These are phyloP conservation scores for Fissipunctia ypsillon DNA, from an alignment of 2,888 invertebrate genomes.

Conservation along the genomic window DNA sequence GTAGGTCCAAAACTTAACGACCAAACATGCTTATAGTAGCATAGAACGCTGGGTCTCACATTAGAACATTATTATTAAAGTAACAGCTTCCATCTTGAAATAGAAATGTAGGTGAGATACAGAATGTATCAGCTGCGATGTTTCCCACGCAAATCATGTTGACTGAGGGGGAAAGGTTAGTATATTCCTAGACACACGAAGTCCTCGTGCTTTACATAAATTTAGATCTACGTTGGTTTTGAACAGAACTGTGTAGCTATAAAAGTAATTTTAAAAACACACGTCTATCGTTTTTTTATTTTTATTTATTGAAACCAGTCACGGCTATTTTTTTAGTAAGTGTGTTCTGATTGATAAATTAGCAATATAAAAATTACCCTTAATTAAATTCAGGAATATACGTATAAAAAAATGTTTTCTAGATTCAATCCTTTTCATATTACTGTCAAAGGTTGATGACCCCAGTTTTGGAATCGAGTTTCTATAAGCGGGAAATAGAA, in stretches of 20 bases:
- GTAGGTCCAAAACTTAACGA: not conserved
- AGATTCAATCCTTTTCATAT: not conserved
- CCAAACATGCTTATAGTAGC: not conserved
- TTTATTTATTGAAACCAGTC: not conserved
- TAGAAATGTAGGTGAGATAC: conserved; percentile 43
- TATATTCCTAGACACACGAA: conserved; percentile 39
- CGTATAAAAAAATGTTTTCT: not conserved
- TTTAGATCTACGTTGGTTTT: conserved; percentile 5
- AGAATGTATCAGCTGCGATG: conserved; percentile 44
- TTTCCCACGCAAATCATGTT: conserved; percentile 61
- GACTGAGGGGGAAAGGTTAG: conserved; percentile 45
- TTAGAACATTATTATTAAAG: conserved; percentile 26
- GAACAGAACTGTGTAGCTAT: not conserved
- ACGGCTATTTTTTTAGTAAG: not conserved
- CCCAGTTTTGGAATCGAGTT: not conserved
- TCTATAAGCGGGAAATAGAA: not conserved
- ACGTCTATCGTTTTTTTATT: not conserved
- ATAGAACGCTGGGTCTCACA: not conserved
- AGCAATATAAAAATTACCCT: not conserved
- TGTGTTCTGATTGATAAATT: not conserved
- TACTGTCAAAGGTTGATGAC: not conserved
- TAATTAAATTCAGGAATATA: too few species aligned
- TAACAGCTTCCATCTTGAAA: conserved; percentile 43
- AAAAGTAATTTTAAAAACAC: not conserved
- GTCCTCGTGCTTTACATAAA: conserved; percentile 16